Evolutionary conservation across 1,140 invertebrate genomes (phyloP).

Genomic region (Semibalanus balanoides): DNA sequence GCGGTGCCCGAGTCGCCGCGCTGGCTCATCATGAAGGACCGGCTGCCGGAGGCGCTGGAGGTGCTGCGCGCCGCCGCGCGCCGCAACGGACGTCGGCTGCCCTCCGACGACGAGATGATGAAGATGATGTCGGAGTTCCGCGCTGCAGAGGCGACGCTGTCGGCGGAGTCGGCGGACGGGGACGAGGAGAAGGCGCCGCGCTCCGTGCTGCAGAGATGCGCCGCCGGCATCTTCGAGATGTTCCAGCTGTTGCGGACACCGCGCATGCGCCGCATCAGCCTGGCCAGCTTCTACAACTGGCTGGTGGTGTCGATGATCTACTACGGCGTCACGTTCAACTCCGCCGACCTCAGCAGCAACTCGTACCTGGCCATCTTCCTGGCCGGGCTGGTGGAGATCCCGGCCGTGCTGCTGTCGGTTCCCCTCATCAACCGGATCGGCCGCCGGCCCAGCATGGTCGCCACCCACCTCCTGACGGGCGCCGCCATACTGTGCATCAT

Average conservation of each 20-base stretch:
- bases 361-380: constrained; percentile 20
- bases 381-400: constrained; percentile 19
- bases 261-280: constrained; percentile 49
- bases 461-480: not conserved
- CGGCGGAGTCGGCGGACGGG: too few species aligned
- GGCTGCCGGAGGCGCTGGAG: constrained; percentile 15
- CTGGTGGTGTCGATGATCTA: constrained; percentile 43
- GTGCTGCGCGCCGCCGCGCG: constrained; percentile 19
- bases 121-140: constrained; percentile 8
- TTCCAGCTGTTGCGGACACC: constrained; percentile 45
- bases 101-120: constrained; percentile 6
- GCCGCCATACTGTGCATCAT: not conserved
- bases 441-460: not conserved
- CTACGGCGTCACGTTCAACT: constrained; percentile 65
- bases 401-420: constrained; percentile 17
- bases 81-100: constrained; percentile 16
- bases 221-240: not conserved
- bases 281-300: constrained; percentile 64
- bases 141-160: constrained; percentile 15
- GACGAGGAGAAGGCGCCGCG: constrained; percentile 36
- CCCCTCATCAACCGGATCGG: not conserved
- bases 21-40: constrained; percentile 23
- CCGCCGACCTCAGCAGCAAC: constrained; percentile 40
- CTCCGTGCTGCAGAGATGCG: not conserved
- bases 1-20: constrained; percentile 30